Evolutionary conservation across 2,113 vertebrate species (phyloP).

Genomic region (Suricata suricatta): DNA sequence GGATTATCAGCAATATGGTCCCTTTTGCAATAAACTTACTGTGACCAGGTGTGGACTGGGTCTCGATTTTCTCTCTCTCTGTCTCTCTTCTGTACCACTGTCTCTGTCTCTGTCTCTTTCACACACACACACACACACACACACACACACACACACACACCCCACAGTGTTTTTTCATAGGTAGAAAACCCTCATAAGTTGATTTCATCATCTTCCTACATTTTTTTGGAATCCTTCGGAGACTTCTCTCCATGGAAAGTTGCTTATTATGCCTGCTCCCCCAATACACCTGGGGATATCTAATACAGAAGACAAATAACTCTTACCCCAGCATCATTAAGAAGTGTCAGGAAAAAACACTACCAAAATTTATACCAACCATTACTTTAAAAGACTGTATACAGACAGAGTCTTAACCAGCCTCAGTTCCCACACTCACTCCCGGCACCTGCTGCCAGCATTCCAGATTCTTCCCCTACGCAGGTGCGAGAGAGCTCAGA

Average conservation of each 20-base stretch:
- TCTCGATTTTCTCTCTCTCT: neutral
- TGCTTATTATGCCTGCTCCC: neutral
- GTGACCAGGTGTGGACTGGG: neutral
- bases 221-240: neutral
- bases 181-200: neutral
- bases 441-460: neutral
- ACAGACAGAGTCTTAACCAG: neutral
- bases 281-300: neutral
- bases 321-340: neutral
- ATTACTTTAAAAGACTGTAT: neutral
- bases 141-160: neutral
- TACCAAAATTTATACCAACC: neutral
- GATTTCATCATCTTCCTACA: neutral
- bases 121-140: no score
- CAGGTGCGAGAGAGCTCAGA: no score
- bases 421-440: neutral
- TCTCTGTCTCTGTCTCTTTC: neutral
- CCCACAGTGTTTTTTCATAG: neutral
- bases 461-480: neutral
- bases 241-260: neutral
- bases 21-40: neutral
- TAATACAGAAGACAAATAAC: conserved; percentile 9
- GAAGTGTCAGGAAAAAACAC: neutral
- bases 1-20: neutral
- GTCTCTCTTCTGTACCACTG: neutral